Conservation (phyloP, 2,797 vertebrate genomes). For the Chromobotia macracanthus region DNA sequence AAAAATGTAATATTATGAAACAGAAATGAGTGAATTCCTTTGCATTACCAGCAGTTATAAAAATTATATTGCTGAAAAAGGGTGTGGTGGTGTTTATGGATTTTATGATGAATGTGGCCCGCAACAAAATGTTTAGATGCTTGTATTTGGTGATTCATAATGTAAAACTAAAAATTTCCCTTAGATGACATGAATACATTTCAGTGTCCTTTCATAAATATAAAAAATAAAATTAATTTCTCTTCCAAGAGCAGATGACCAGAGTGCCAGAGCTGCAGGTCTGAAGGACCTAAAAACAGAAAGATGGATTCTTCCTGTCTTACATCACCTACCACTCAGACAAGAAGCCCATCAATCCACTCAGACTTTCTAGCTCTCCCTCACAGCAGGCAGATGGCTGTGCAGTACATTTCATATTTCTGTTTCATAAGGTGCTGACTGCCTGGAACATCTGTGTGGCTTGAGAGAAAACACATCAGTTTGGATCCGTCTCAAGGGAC, state of each 20-base stretch:
- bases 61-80: neutral
- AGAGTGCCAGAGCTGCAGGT: conserved; percentile 1
- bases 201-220: conserved; percentile 22
- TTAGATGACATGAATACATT: conserved; percentile 20
- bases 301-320: conserved; percentile 44
- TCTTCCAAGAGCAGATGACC: conserved; percentile 19
- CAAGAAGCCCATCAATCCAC: conserved; percentile 15
- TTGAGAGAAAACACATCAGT: conserved; percentile 40
- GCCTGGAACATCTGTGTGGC: conserved; percentile 54
- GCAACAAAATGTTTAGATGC: conserved; percentile 17
- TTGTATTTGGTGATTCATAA: conserved; percentile 11
- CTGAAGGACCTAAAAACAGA: conserved; percentile 30
- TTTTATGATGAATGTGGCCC: neutral
- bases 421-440: conserved; percentile 55
- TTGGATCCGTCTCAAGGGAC: conserved; percentile 14
- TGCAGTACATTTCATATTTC: conserved; percentile 45
- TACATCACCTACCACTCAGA: conserved; percentile 39
- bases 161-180: conserved; percentile 17
- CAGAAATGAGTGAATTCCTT: too few relatives aligned
- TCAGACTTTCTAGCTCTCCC: conserved; percentile 20
- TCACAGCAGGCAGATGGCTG: conserved; percentile 21
- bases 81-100: neutral
- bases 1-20: neutral
- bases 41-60: too few relatives aligned
- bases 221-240: conserved; percentile 4